phyloP scores from a whole-genome alignment of 2,888 invertebrate species.

The Acleris laterana region DNA sequence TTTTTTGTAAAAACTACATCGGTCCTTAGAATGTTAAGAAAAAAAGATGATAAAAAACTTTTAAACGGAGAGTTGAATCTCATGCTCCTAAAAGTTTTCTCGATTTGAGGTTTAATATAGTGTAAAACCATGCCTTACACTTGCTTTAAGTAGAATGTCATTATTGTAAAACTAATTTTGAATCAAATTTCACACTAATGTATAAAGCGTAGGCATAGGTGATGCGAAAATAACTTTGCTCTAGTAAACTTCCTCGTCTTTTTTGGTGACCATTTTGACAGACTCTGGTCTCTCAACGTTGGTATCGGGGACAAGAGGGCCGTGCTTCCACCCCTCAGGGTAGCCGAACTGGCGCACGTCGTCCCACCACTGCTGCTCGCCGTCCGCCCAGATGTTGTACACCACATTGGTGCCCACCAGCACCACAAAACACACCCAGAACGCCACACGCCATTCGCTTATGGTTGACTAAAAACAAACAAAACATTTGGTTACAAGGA shows the following conservation, averaged over 20 bases:
- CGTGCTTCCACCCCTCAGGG: conserved; percentile 50
- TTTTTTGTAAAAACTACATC: no score
- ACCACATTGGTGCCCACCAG: conserved; percentile 82
- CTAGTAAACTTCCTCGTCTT: conserved; percentile 17
- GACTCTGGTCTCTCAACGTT: conserved; percentile 45
- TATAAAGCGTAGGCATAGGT: not conserved
- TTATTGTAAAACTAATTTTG: no score
- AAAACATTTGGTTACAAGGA: not conserved
- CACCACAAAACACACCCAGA: conserved; percentile 86
- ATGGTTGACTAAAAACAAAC: conserved; percentile 60
- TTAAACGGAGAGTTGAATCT: no score
- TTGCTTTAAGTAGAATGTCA: no score
- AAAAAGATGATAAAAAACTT: no score
- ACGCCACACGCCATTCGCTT: conserved; percentile 82
- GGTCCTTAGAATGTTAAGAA: no score
- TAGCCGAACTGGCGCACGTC: conserved; percentile 61
- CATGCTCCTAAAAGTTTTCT: no score
- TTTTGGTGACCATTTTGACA: conserved; percentile 29
- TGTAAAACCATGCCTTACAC: no score
- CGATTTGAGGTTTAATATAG: no score
- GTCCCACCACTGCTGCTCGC: conserved; percentile 87
- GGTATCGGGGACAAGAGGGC: conserved; percentile 42
- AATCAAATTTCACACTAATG: no score
- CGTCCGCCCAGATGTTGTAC: conserved; percentile 84
- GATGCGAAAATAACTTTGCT: not conserved